phyloP scores from a whole-genome alignment of 2,797 vertebrate genomes.

The Syngnathus rostellatus region DNA sequence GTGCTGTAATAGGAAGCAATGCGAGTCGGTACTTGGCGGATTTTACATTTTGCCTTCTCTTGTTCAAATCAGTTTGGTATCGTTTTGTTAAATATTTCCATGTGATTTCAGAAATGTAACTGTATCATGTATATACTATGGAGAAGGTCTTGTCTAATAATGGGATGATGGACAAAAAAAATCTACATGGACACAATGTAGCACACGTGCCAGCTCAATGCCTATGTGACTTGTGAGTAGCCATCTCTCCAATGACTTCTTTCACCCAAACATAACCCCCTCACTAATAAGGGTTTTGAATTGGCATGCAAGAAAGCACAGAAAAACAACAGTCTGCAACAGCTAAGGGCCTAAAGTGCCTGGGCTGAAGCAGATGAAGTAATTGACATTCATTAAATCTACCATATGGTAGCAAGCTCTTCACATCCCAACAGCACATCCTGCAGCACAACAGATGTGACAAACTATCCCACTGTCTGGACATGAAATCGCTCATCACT shows the following conservation, averaged over 20 bases:
- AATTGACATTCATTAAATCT: conserved; percentile 56
- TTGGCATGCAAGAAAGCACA: background rate
- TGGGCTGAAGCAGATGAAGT: conserved; percentile 29
- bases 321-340: conserved; percentile 11
- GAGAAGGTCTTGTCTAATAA: background rate
- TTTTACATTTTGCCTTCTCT: too few species aligned
- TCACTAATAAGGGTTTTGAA: background rate
- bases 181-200: too few species aligned
- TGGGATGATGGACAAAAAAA: background rate
- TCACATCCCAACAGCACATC: conserved; percentile 23
- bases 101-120: background rate
- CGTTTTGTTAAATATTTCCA: background rate
- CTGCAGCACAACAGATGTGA: conserved; percentile 48
- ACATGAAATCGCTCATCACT: conserved; percentile 40
- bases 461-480: conserved; percentile 50
- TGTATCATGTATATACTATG: background rate
- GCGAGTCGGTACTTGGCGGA: background rate
- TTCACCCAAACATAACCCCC: background rate
- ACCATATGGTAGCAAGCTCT: conserved; percentile 49
- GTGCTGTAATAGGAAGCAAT: background rate
- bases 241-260: background rate
- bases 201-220: background rate
- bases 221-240: background rate
- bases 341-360: conserved; percentile 31
- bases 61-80: background rate